Base-by-base conservation (phyloP, 2,888 invertebrate species). In the Onthophagus sagittarius region DNA sequence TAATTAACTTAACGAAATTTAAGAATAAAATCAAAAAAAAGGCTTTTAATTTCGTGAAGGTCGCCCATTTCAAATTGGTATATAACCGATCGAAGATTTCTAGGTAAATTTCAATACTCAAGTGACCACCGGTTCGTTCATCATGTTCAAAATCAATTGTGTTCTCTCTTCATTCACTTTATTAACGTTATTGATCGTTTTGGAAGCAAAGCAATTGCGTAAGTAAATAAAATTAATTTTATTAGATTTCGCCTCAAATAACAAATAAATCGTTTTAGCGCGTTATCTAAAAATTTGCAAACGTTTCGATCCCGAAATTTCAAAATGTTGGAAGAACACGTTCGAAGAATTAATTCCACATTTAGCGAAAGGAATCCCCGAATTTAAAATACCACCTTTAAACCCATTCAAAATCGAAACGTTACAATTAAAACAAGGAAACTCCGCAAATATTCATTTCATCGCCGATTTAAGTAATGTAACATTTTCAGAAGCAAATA, bases 301-400 rank as follows among this genome's bases (percentile, higher is more conserved):
- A 15, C 77, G 82, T 33, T 77, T 74, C 70, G 82, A 81, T 71
- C 79, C 80, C 6, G 76, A 83, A 11, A 74, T 84, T 13, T 79
- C 79, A 70, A 76, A 80, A 73, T 84, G 84, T 74, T 74, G 82
- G 13, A 15, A 81, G 4, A 77, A 80, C 2, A 80, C 81, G 3
- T 76, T 81, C 4, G 78, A 81, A 63, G 76, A 75, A 11, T 74
- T 82, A 2, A 75, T 75, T 62, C 80, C 82, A 0, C 77, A 76
- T 73, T 73, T 84, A 23, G 77, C 77, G 63, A 82, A 80, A 75
- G 84, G 84, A n/a, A 78, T 83, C 39, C 82, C 83, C 2, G 82
- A 82, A 75, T 75, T 85, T 77, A 78, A 78, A 65, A 71, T 84
- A 6, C 81, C 81, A 5, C 63, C 81, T 11, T 76, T 84, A 15